phyloP scores from a whole-genome alignment of 2,113 vertebrate species.

The Laterallus jamaicensis region DNA sequence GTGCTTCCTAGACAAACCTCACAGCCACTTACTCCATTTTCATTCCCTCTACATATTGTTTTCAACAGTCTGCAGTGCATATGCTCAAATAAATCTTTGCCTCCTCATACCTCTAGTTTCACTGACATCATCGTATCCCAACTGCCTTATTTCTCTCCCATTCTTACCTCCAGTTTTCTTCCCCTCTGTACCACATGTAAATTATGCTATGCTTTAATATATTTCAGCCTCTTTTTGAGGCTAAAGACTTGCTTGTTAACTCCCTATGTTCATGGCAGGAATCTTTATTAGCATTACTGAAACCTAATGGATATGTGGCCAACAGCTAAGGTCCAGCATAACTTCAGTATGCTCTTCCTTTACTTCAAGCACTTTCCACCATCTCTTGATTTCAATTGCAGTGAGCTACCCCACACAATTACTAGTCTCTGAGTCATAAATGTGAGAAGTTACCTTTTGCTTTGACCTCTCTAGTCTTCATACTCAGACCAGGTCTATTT shows the following conservation, averaged over 20 bases:
- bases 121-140: not conserved
- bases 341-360: not conserved
- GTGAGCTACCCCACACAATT: not conserved
- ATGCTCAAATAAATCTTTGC: not conserved
- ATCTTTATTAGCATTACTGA: not conserved
- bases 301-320: accelerated
- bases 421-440: not conserved
- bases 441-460: not conserved
- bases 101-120: not conserved
- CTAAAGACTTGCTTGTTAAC: not conserved
- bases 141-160: not conserved
- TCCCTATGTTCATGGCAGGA: not conserved
- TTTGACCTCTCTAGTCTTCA: not conserved
- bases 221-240: not conserved
- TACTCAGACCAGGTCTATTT: not conserved
- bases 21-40: not conserved
- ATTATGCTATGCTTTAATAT: not conserved
- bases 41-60: not conserved
- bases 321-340: not conserved
- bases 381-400: not conserved
- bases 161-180: not conserved
- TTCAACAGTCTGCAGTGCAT: not conserved
- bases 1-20: not conserved
- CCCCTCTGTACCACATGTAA: not conserved
- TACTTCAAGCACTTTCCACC: not conserved